Evolutionary conservation across 2,888 invertebrate species (phyloP).

Genomic region (Camponotus fellah): DNA sequence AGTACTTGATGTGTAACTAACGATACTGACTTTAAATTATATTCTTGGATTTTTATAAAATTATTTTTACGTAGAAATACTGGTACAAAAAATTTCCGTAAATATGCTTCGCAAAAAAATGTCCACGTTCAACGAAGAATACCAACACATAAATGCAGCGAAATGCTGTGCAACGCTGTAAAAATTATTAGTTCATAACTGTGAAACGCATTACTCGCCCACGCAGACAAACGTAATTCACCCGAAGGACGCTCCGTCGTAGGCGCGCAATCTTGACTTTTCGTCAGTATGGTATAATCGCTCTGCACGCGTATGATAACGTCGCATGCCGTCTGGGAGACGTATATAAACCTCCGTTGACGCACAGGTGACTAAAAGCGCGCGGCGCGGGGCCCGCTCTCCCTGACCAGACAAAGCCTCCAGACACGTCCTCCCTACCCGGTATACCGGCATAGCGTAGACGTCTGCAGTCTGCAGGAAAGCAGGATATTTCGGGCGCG

Average conservation of each 20-base stretch:
- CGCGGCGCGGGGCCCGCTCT: slow-evolving; percentile 57
- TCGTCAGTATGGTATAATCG: slow-evolving; percentile 43
- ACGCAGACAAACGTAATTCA: neutral
- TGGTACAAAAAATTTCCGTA: no score
- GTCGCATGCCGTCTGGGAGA: slow-evolving; percentile 43
- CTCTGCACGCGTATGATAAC: slow-evolving; percentile 50
- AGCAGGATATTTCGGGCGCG: slow-evolving; percentile 74
- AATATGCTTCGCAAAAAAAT: no score
- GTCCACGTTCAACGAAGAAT: neutral
- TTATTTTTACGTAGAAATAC: no score
- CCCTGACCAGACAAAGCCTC: slow-evolving; percentile 72
- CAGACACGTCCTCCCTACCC: slow-evolving; percentile 56
- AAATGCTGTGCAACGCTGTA: neutral
- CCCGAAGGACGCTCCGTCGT: slow-evolving; percentile 36
- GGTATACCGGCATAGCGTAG: slow-evolving; percentile 63
- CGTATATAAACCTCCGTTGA: slow-evolving; percentile 51
- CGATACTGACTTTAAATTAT: no score
- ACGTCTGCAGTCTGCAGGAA: slow-evolving; percentile 70
- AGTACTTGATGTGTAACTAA: no score
- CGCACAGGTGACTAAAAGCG: slow-evolving; percentile 55
- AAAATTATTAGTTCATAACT: neutral
- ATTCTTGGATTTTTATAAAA: no score
- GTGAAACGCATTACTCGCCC: neutral
- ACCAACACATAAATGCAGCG: neutral
- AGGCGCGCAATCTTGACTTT: slow-evolving; percentile 47